Evolutionary conservation across 2,113 vertebrate species (phyloP).

Genomic region (Ciconia maguari): DNA sequence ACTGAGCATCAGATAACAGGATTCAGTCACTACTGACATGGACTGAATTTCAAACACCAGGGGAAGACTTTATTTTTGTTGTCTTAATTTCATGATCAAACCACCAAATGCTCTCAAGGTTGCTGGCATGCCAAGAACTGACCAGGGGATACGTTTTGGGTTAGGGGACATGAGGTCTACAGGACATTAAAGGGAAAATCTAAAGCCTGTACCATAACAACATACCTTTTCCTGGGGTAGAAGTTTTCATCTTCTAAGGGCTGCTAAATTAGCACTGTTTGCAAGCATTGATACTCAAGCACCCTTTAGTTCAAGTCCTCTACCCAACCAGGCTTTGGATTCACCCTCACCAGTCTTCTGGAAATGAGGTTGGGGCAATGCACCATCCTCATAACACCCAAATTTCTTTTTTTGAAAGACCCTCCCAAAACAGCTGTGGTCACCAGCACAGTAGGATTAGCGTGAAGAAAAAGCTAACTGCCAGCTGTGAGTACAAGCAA

Average conservation of each 20-base stretch:
- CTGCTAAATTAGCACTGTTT: neutral
- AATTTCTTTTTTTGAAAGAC: neutral
- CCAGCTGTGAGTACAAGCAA: neutral
- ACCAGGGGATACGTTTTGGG: neutral
- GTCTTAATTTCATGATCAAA: neutral
- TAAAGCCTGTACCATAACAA: neutral
- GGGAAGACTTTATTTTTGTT: neutral
- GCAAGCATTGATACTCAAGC: neutral
- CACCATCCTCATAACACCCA: neutral
- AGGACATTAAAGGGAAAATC: neutral
- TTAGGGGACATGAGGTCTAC: neutral
- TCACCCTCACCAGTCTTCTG: neutral
- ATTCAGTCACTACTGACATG: neutral
- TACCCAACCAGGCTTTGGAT: neutral
- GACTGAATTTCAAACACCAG: constrained; percentile 18
- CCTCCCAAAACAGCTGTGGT: neutral
- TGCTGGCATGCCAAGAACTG: neutral
- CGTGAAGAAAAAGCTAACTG: neutral
- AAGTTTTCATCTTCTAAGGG: neutral
- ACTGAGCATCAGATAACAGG: constrained; percentile 4
- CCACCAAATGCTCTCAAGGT: neutral
- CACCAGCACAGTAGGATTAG: neutral
- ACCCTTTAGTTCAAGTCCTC: neutral
- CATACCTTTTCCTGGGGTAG: neutral
- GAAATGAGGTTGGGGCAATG: neutral